These are phyloP conservation scores for Tamandua tetradactyla DNA, from an alignment of 2,797 vertebrate species.

Conservation along the genomic window DNA sequence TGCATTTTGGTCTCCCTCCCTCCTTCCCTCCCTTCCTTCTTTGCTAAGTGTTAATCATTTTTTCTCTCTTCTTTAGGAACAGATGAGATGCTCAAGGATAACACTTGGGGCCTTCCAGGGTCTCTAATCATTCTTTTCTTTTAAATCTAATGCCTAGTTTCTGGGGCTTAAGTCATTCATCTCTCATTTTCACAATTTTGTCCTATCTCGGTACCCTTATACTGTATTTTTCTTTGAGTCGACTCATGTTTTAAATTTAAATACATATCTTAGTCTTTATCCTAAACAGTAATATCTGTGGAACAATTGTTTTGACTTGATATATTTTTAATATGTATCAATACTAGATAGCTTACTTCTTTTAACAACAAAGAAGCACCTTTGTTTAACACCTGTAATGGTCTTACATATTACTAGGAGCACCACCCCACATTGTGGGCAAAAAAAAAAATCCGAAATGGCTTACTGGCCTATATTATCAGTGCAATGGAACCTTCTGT, in stretches of 20 bases:
- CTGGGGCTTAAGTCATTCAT: neutral
- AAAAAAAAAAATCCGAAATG: neutral
- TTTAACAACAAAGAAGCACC: neutral
- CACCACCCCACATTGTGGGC: neutral
- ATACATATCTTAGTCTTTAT: neutral
- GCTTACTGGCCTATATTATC: neutral
- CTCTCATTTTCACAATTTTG: neutral
- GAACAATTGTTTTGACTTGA: neutral
- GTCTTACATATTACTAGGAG: neutral
- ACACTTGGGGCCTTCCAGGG: neutral
- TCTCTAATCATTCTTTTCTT: neutral
- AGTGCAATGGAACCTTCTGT: neutral
- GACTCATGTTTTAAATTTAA: neutral
- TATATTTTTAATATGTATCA: neutral
- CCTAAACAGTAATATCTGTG: neutral
- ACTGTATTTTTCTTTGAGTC: conserved; percentile 32
- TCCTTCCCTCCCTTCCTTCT: neutral
- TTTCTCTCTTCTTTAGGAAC: neutral
- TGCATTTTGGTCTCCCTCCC: neutral
- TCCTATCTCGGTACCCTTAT: neutral
- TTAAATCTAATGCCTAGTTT: neutral
- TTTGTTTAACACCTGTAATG: neutral
- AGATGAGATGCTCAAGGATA: neutral
- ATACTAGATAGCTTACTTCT: neutral
- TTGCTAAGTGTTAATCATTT: neutral